phyloP scores from a whole-genome alignment of 1,140 invertebrate genomes.

The Latrodectus geometricus region DNA sequence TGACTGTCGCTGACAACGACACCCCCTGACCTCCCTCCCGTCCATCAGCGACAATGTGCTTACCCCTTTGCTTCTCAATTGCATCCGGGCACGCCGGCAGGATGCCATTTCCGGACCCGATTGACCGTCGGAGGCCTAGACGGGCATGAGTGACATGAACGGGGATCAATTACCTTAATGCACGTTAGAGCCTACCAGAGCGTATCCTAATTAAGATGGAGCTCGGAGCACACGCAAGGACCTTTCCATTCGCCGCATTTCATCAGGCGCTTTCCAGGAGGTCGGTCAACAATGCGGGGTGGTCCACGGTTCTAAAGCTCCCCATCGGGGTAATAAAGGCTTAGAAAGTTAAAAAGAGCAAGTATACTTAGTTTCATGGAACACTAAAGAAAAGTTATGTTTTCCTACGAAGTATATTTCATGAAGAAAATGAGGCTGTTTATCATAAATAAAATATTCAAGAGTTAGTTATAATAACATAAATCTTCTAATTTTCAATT shows the following conservation, averaged over 20 bases:
- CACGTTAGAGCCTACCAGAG: not conserved
- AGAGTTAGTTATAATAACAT: no score
- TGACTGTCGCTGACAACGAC: not conserved
- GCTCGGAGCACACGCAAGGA: not conserved
- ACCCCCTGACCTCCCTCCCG: not conserved
- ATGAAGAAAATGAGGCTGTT: no score
- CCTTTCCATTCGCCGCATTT: not conserved
- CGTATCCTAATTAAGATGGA: conserved; percentile 11
- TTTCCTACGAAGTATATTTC: no score
- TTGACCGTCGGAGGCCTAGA: not conserved
- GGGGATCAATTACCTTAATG: conserved; percentile 51
- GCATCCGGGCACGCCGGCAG: not conserved
- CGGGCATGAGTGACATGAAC: conserved; percentile 12
- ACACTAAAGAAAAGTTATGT: no score
- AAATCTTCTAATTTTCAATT: no score
- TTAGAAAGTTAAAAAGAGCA: no score
- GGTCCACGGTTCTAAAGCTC: not conserved
- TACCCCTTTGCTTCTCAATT: not conserved
- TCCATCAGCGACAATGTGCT: not conserved
- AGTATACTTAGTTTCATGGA: no score
- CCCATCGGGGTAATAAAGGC: not conserved
- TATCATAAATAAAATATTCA: no score
- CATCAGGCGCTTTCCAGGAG: not conserved
- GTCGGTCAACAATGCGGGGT: not conserved
- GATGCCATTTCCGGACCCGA: conserved; percentile 25